Conservation (phyloP, 1,140 invertebrate genomes). For the Prorops nasuta region DNA sequence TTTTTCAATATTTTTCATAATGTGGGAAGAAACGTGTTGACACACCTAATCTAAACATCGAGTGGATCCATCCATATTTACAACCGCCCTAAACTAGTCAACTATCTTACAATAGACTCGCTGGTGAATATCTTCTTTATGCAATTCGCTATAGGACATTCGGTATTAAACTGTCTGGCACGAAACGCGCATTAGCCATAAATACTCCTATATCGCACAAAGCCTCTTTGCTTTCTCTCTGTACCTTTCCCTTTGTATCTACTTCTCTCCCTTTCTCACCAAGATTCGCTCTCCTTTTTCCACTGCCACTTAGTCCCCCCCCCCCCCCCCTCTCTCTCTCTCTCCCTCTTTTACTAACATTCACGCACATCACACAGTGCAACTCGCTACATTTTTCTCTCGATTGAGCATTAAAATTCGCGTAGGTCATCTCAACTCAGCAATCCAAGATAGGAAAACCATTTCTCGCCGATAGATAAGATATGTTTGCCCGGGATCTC, state of each 20-base stretch:
- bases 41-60: slow-evolving; percentile 52
- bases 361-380: too few relatives aligned
- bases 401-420: slow-evolving; percentile 21
- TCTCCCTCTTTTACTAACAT: slow-evolving; percentile 4
- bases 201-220: slow-evolving; percentile 8
- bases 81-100: slow-evolving; percentile 34
- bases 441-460: slow-evolving; percentile 21
- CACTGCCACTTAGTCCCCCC: too few relatives aligned
- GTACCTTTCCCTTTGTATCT: slow-evolving; percentile 7
- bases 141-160: too few relatives aligned
- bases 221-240: slow-evolving; percentile 6
- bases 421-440: slow-evolving; percentile 20
- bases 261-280: slow-evolving; percentile 1
- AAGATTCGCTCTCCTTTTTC: too few relatives aligned
- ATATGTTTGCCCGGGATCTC: too few relatives aligned
- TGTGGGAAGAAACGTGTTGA: slow-evolving; percentile 53
- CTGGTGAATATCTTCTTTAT: too few relatives aligned
- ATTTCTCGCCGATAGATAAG: slow-evolving; percentile 29
- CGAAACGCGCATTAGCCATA: slow-evolving; percentile 25
- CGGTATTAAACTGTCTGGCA: slow-evolving; percentile 20
- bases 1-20: slow-evolving; percentile 43
- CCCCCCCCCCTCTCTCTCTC: background rate
- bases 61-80: slow-evolving; percentile 45
- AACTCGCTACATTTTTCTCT: slow-evolving; percentile 7
- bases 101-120: slow-evolving; percentile 31